phyloP scores from a whole-genome alignment of 2,888 invertebrate genomes.

The Nezara viridula region DNA sequence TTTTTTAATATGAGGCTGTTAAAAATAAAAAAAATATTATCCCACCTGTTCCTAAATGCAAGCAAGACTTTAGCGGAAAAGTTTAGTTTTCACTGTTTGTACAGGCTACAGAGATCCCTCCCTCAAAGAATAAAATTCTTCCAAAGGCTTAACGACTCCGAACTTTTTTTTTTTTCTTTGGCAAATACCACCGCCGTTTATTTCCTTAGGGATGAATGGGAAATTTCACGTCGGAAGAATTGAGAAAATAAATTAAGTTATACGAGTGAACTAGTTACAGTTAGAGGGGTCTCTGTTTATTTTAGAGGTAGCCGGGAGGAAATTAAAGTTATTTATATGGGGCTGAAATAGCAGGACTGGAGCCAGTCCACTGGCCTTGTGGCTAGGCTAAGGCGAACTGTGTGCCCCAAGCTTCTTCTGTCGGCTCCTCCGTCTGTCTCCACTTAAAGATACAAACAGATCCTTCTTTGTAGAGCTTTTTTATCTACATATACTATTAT shows the following conservation, averaged over 20 bases:
- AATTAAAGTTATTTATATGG: conserved; percentile 45
- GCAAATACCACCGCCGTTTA: conserved; percentile 15
- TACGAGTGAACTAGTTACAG: neutral
- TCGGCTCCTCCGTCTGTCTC: too few relatives aligned
- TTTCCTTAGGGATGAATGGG: conserved; percentile 12
- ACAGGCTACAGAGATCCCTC: neutral
- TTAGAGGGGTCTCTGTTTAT: neutral
- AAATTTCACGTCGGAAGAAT: conserved; percentile 2
- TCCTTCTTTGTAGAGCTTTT: too few relatives aligned
- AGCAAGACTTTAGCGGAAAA: neutral
- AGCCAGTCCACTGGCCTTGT: neutral
- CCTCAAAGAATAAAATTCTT: neutral
- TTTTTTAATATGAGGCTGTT: neutral
- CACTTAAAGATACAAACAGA: too few relatives aligned
- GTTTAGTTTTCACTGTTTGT: neutral
- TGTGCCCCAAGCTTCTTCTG: neutral
- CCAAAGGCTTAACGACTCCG: neutral
- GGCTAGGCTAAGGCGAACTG: neutral
- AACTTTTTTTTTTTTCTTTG: conserved; percentile 38
- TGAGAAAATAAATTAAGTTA: conserved; percentile 32
- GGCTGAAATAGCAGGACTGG: conserved; percentile 11
- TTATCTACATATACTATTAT: too few relatives aligned
- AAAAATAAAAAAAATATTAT: neutral
- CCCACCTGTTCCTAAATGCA: neutral
- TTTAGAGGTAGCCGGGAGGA: neutral